Evolutionary conservation across 2,888 invertebrate species (phyloP).

Genomic region (Serripes groenlandicus): DNA sequence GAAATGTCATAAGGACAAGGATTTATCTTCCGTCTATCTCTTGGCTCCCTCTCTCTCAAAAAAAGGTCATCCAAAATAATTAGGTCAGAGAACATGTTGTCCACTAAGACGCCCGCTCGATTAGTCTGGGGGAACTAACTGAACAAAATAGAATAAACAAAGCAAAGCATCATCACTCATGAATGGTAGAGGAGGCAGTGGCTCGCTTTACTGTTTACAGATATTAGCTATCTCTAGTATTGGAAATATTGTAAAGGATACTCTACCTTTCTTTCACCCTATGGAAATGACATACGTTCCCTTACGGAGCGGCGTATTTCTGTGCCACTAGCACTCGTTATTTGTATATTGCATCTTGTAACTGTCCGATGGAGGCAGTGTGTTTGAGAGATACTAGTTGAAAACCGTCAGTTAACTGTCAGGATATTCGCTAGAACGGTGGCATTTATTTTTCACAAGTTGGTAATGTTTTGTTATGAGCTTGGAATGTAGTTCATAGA

Average conservation of each 20-base stretch:
- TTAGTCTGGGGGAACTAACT: no score
- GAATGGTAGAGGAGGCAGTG: no score
- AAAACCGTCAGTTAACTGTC: conserved; percentile 2
- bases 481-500: neutral
- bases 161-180: no score
- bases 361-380: neutral
- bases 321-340: neutral
- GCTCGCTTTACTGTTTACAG: no score
- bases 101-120: no score
- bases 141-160: no score
- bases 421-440: neutral
- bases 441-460: conserved; percentile 17
- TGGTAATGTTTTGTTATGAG: conserved; percentile 6
- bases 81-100: no score
- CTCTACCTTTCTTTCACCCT: neutral
- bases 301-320: neutral
- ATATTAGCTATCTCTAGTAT: neutral
- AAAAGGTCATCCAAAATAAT: no score
- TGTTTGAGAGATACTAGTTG: neutral
- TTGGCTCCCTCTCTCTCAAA: no score
- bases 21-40: no score
- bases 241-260: neutral
- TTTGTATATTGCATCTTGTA: neutral
- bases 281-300: neutral
- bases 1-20: no score